phyloP scores from a whole-genome alignment of 2,797 vertebrate genomes.

The Helicolenus hilgendorfi region DNA sequence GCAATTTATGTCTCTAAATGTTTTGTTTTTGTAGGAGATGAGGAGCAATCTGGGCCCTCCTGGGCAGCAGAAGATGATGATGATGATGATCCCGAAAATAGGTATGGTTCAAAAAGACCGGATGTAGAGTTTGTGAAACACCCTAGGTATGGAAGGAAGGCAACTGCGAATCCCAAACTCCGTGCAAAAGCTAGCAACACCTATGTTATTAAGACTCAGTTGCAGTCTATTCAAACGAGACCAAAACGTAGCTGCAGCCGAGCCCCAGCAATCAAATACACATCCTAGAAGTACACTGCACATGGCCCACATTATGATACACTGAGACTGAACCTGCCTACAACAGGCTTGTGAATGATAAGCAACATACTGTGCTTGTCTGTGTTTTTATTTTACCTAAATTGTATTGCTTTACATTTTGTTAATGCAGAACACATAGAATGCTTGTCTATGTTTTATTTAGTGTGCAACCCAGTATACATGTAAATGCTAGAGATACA shows the following conservation, averaged over 20 bases:
- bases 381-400: background rate
- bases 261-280: slow-evolving; percentile 89
- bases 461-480: background rate
- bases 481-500: slow-evolving; percentile 8
- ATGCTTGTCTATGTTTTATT: slow-evolving; percentile 15
- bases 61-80: slow-evolving; percentile 95
- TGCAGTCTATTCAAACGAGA: slow-evolving; percentile 79
- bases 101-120: slow-evolving; percentile 95
- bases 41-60: slow-evolving; percentile 92
- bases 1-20: background rate
- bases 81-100: slow-evolving; percentile 99
- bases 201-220: slow-evolving; percentile 88
- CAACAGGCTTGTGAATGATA: slow-evolving; percentile 48
- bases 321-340: slow-evolving; percentile 73
- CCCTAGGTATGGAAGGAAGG: slow-evolving; percentile 89
- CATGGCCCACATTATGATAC: slow-evolving; percentile 25
- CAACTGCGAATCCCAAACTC: slow-evolving; percentile 85
- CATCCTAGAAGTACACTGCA: slow-evolving; percentile 78
- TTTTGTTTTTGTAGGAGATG: slow-evolving; percentile 90
- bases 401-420: background rate
- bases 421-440: background rate
- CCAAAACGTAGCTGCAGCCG: slow-evolving; percentile 89
- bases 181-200: slow-evolving; percentile 86
- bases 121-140: slow-evolving; percentile 92
- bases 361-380: background rate